A percentile compares a stretch with the other conserved stretches of the same genome.
phyloP scores from a whole-genome alignment of 2,888 invertebrate species.

The Oxyteleia sp. region DNA sequence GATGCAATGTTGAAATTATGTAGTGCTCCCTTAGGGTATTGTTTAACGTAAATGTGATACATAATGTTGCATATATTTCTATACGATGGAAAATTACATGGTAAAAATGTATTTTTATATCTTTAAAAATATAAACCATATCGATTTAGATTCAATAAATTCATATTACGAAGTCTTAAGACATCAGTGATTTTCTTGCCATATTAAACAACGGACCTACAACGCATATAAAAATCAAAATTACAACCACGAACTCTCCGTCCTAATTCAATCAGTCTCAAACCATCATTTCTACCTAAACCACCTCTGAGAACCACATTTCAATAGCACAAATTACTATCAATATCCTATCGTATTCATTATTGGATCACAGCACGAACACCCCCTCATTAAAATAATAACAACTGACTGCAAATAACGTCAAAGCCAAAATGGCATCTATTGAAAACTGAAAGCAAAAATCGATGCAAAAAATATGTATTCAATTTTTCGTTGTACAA shows the following conservation, averaged over 20 bases:
- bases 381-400: slow-evolving; percentile 48
- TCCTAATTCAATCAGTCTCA: slow-evolving; percentile 25
- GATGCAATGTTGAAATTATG: too few relatives aligned
- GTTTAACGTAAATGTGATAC: too few relatives aligned
- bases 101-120: too few relatives aligned
- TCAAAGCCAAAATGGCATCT: not conserved
- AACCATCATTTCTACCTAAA: slow-evolving; percentile 17
- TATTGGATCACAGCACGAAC: slow-evolving; percentile 4
- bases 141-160: too few relatives aligned
- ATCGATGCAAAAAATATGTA: too few relatives aligned
- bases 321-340: slow-evolving; percentile 37
- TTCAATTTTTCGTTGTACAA: not conserved
- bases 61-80: too few relatives aligned
- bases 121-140: too few relatives aligned
- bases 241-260: slow-evolving; percentile 5
- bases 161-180: too few relatives aligned
- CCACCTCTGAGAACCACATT: slow-evolving; percentile 4
- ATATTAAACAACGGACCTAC: too few relatives aligned
- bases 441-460: not conserved
- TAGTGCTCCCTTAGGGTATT: too few relatives aligned
- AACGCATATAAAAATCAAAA: not conserved
- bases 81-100: too few relatives aligned
- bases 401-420: slow-evolving; percentile 29
- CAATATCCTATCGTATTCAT: slow-evolving; percentile 42
- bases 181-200: too few relatives aligned